Conservation (phyloP, 2,797 vertebrate species). For the Avahi laniger region DNA sequence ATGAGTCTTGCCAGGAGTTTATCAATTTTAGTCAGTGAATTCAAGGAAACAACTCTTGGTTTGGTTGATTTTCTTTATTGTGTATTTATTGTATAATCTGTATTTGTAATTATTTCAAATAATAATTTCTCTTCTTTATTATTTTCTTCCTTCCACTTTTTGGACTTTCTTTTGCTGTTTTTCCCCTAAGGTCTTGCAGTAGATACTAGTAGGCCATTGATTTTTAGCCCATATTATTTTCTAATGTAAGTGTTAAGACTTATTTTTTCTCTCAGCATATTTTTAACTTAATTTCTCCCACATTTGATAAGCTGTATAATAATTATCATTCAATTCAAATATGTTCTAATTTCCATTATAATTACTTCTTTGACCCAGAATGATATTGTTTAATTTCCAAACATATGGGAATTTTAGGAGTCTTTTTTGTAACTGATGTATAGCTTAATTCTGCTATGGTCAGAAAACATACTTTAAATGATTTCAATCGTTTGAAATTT, state of each 20-base stretch:
- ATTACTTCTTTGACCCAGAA: background rate
- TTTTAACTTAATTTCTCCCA: background rate
- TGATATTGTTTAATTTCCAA: background rate
- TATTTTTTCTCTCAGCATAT: background rate
- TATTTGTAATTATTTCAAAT: background rate
- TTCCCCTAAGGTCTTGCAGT: background rate
- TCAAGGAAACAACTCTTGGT: background rate
- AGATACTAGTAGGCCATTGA: background rate
- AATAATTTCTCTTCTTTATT: background rate
- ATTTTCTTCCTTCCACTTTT: background rate
- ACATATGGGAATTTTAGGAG: background rate
- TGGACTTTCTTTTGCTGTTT: background rate
- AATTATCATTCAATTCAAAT: background rate
- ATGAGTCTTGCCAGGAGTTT: background rate
- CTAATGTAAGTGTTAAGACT: background rate
- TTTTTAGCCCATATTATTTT: background rate
- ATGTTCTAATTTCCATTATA: background rate
- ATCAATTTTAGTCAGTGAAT: background rate
- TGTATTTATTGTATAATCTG: background rate
- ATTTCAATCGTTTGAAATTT: constrained; percentile 4
- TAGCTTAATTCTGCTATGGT: background rate
- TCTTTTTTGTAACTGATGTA: background rate
- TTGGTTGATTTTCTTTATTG: background rate
- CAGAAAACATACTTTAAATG: constrained; percentile 2
- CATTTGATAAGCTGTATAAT: background rate